Evolutionary conservation across 2,113 vertebrate species (phyloP).

Genomic region (Oostethus manadensis): DNA sequence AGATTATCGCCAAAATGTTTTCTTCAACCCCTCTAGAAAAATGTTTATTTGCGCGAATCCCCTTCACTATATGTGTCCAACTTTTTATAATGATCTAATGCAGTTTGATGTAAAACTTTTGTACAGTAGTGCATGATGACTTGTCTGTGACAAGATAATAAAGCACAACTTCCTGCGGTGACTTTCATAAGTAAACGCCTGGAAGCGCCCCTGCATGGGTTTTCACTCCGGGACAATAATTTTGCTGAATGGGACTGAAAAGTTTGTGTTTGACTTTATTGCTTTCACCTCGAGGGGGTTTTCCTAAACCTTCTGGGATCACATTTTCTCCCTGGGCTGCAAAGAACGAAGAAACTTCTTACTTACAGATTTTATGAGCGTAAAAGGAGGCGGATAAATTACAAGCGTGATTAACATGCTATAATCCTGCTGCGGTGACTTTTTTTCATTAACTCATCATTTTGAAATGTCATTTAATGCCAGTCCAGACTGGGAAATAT

Average conservation of each 20-base stretch:
- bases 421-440: neutral
- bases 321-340: neutral
- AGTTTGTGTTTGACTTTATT: neutral
- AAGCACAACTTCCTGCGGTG: no score
- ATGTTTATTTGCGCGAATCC: no score
- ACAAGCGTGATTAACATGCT: neutral
- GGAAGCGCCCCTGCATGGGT: neutral
- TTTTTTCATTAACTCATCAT: neutral
- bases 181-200: neutral
- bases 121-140: no score
- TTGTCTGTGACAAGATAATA: no score
- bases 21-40: no score
- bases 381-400: neutral
- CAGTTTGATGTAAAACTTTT: no score
- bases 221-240: neutral
- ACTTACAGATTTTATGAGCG: neutral
- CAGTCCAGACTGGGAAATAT: no score
- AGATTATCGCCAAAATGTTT: no score
- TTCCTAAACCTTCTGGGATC: neutral
- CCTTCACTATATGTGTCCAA: no score
- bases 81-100: no score
- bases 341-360: neutral
- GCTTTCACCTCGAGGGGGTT: neutral
- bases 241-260: neutral
- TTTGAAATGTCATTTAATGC: conserved; percentile 3